These are phyloP conservation scores for Chrosomus eos DNA, from an alignment of 2,797 vertebrate genomes.

Conservation along the genomic window DNA sequence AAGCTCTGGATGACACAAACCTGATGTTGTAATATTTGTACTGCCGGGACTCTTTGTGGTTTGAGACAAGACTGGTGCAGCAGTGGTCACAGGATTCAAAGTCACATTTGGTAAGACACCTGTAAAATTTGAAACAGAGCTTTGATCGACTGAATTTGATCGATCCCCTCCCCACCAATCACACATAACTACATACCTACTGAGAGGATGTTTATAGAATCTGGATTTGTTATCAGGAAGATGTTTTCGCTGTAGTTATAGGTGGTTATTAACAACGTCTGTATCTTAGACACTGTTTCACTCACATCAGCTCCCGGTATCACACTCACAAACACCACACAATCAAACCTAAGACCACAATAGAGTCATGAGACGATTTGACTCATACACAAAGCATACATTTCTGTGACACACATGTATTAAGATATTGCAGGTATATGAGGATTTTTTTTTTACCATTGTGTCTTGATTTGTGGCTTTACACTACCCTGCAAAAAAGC, in stretches of 20 bases:
- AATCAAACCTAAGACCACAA: conserved; percentile 63
- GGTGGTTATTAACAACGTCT: conserved; percentile 51
- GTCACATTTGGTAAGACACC: conserved; percentile 26
- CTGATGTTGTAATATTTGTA: conserved; percentile 29
- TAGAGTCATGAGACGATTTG: neutral
- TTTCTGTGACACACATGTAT: neutral
- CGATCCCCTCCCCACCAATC: neutral
- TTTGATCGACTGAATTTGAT: neutral
- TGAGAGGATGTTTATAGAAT: conserved; percentile 67
- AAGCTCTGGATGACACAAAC: conserved; percentile 3
- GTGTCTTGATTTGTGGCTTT: neutral
- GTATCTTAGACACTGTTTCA: conserved; percentile 61
- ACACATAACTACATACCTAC: conserved; percentile 59
- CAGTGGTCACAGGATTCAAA: conserved; percentile 7
- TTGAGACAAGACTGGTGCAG: conserved; percentile 11
- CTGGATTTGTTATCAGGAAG: conserved; percentile 57
- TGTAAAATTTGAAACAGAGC: conserved; percentile 8
- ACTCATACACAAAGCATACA: neutral
- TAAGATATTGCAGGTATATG: neutral
- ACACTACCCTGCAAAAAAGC: conserved; percentile 28
- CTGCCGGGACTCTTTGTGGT: neutral
- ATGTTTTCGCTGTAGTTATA: conserved; percentile 52
- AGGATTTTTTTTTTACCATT: conserved; percentile 41
- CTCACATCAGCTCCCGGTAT: conserved; percentile 65
- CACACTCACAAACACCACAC: conserved; percentile 64